phyloP scores from a whole-genome alignment of 2,797 vertebrate genomes.

The Discoglossus pictus region DNA sequence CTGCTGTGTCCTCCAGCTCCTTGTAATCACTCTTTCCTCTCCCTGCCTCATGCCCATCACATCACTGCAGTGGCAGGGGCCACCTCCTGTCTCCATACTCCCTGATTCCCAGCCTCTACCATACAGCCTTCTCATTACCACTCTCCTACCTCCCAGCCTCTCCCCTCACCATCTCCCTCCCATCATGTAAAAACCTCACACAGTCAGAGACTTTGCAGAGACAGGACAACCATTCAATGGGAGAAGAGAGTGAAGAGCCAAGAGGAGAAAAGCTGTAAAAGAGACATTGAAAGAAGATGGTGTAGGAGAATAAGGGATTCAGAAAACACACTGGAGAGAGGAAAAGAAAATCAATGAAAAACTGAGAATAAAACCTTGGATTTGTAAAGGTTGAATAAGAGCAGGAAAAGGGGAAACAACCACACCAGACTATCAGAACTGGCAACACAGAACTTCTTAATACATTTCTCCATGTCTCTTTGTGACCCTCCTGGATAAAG shows the following conservation, averaged over 20 bases:
- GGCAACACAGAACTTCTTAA: no score
- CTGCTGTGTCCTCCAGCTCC: slow-evolving; percentile 54
- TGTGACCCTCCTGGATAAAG: slow-evolving; percentile 2
- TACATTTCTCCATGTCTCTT: not conserved
- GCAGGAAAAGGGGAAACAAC: not conserved
- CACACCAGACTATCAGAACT: no score
- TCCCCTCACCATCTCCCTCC: not conserved
- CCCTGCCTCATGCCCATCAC: slow-evolving; percentile 58
- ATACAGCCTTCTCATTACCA: not conserved
- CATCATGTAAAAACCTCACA: not conserved
- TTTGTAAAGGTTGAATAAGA: not conserved
- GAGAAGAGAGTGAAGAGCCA: not conserved
- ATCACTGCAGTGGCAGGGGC: slow-evolving; percentile 61
- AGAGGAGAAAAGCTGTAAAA: not conserved
- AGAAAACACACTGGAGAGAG: not conserved
- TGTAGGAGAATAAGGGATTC: not conserved
- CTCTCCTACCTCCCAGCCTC: slow-evolving; percentile 1
- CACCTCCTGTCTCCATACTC: no score
- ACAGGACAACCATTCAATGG: slow-evolving; percentile 1
- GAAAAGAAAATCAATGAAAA: no score
- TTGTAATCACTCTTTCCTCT: slow-evolving; percentile 1
- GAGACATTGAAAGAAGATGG: not conserved
- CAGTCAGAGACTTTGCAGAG: not conserved
- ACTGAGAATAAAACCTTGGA: no score
- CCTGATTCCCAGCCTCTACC: no score